These are phyloP conservation scores for Bombus balteatus DNA, from an alignment of 1,140 invertebrate genomes.

Conservation along the genomic window DNA sequence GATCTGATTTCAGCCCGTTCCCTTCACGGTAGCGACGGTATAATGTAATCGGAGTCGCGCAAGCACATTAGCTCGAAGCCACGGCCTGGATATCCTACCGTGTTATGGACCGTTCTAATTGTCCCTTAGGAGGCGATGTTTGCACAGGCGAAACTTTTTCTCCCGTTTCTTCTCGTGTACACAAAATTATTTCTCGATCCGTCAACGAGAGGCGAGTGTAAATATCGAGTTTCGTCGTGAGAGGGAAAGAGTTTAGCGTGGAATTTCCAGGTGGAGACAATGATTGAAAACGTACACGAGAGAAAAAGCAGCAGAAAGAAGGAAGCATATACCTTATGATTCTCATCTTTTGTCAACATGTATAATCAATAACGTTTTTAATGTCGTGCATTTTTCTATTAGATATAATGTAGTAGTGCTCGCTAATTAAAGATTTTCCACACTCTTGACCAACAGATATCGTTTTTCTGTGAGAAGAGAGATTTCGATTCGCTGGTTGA, in stretches of 20 bases:
- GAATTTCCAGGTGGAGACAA: not conserved
- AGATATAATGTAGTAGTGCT: not conserved
- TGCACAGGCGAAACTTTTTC: slow-evolving; percentile 55
- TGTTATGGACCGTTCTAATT: slow-evolving; percentile 59
- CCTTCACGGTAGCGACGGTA: slow-evolving; percentile 11
- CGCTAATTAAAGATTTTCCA: not conserved
- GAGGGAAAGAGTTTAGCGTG: not conserved
- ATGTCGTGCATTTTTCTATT: not conserved
- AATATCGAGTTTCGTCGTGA: slow-evolving; percentile 49
- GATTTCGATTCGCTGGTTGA: not conserved
- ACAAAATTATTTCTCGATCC: slow-evolving; percentile 66
- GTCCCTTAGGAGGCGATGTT: slow-evolving; percentile 56
- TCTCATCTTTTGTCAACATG: not conserved
- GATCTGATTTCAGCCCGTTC: slow-evolving; percentile 51
- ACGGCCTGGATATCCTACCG: slow-evolving; percentile 43
- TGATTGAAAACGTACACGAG: slow-evolving; percentile 3
- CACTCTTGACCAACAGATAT: not conserved
- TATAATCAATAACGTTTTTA: not conserved
- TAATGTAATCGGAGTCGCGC: slow-evolving; percentile 62
- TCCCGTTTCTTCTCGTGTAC: slow-evolving; percentile 50
- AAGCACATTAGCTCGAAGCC: slow-evolving; percentile 57
- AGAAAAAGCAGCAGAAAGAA: not conserved
- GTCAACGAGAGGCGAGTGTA: slow-evolving; percentile 37
- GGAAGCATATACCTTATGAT: not conserved
- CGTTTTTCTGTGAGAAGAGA: not conserved